phyloP scores from a whole-genome alignment of 2,888 invertebrate species.

The Trissoscelio sp. region DNA sequence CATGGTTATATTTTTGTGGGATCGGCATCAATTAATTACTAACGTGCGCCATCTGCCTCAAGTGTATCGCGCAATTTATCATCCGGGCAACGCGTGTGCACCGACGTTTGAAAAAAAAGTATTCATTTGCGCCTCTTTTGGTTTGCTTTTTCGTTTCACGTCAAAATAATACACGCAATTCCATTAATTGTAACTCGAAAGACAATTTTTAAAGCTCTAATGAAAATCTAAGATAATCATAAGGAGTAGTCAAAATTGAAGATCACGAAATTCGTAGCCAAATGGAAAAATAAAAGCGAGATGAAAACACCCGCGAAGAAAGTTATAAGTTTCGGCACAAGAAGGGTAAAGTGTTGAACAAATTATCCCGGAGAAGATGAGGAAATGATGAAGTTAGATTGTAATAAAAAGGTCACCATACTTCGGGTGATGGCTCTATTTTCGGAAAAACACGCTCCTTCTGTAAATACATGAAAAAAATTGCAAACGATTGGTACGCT shows the following conservation, averaged over 20 bases:
- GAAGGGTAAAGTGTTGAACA: conserved; percentile 10
- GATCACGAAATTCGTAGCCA: no score
- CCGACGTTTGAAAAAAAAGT: conserved; percentile 6
- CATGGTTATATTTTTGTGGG: conserved; percentile 53
- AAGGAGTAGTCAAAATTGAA: conserved; percentile 31
- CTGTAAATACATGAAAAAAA: neutral
- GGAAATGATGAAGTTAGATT: conserved; percentile 19
- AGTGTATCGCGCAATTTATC: conserved; percentile 63
- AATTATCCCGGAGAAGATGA: conserved; percentile 21
- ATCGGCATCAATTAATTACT: conserved; percentile 65
- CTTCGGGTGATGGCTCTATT: neutral
- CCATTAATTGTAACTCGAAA: neutral
- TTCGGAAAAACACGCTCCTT: neutral
- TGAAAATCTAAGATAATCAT: neutral
- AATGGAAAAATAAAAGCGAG: conserved; percentile 24
- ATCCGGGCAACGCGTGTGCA: conserved; percentile 10
- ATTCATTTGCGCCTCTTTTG: no score
- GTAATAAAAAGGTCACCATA: neutral
- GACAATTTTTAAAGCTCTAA: neutral
- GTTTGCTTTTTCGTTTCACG: conserved; percentile 2
- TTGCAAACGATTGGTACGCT: neutral
- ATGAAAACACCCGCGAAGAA: neutral
- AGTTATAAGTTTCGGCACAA: conserved; percentile 3
- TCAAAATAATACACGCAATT: neutral
- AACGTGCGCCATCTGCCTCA: conserved; percentile 64